phyloP scores from a whole-genome alignment of 2,797 vertebrate species.

The Falco naumanni region DNA sequence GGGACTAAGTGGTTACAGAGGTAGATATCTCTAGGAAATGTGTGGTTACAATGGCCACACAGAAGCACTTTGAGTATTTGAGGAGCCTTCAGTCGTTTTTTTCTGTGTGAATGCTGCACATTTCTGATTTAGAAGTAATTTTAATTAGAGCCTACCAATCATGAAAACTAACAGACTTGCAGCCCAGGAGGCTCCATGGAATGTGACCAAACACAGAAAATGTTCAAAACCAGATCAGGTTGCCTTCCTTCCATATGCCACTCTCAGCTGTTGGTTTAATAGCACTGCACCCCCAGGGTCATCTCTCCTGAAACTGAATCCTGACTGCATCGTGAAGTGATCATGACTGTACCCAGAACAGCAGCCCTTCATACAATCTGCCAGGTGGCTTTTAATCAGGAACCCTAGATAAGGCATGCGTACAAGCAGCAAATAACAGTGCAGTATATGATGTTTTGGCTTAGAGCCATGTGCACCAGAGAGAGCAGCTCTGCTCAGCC shows the following conservation, averaged over 20 bases:
- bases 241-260: neutral
- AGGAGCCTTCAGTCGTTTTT: neutral
- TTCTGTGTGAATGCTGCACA: neutral
- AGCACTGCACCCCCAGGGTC: neutral
- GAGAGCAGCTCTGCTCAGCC: neutral
- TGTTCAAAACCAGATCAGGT: neutral
- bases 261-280: neutral
- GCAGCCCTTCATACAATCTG: neutral
- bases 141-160: neutral
- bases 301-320: neutral
- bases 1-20: neutral
- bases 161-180: neutral
- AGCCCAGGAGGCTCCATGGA: neutral
- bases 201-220: neutral
- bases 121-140: neutral
- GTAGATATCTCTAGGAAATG: neutral
- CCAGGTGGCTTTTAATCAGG: neutral
- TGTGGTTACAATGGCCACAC: neutral
- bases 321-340: neutral
- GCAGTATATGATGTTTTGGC: neutral
- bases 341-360: neutral
- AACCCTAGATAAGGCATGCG: neutral
- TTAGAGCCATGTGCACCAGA: accelerated
- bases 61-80: neutral
- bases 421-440: neutral